Evolutionary conservation across 37 sponge, comb jelly and placozoan genomes (phyloP).

Genomic region (Cliona cf. orientalis): DNA sequence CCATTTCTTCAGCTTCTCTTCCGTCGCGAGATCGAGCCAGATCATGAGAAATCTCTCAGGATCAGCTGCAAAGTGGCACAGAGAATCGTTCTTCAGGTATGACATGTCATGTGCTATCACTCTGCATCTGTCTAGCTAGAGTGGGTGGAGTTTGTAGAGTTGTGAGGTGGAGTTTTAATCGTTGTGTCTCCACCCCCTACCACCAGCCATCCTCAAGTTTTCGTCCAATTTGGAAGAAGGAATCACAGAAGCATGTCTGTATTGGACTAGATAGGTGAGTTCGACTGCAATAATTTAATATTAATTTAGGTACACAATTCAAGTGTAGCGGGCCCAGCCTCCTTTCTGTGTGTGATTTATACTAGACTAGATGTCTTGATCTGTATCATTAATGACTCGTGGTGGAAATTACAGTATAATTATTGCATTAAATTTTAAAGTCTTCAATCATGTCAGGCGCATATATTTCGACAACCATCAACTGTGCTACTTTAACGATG

Average conservation of each 20-base stretch:
- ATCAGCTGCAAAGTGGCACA: conserved; percentile 1
- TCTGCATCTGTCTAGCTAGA: no score
- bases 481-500: conserved; percentile 54
- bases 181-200: neutral
- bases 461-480: conserved; percentile 64
- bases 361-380: no score
- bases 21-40: no score
- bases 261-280: conserved; percentile 79
- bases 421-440: no score
- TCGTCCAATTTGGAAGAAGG: conserved; percentile 34
- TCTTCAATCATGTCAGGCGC: conserved; percentile 24
- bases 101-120: neutral
- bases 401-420: no score
- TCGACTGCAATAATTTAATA: neutral
- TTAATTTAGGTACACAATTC: neutral
- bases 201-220: conserved; percentile 56
- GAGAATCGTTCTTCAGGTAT: conserved; percentile 11
- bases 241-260: conserved; percentile 48
- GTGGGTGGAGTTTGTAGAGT: no score
- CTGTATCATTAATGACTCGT: no score
- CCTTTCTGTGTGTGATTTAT: no score
- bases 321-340: no score
- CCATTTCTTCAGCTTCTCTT: no score
- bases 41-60: no score
- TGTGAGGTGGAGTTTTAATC: no score